Percentiles rank a stretch among this genome's conserved stretches.
Conservation (phyloP, 2,797 vertebrate genomes). For the Enteromius anoplus region DNA sequence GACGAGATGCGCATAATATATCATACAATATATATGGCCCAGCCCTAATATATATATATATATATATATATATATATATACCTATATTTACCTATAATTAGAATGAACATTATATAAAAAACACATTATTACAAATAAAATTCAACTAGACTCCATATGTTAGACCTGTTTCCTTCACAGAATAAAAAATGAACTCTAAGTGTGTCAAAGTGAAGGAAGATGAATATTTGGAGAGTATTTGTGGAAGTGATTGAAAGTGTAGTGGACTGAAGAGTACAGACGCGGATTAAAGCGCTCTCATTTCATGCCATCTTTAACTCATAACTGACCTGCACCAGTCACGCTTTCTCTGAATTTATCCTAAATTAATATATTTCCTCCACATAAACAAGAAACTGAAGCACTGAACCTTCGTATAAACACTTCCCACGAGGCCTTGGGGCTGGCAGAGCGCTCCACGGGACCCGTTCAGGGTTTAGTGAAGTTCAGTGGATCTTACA, state of each 20-base stretch:
- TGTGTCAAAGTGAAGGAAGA: neutral
- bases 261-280: neutral
- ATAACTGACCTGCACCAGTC: neutral
- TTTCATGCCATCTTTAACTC: slow-evolving; percentile 22
- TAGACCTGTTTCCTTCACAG: neutral
- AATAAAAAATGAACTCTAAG: neutral
- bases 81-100: neutral
- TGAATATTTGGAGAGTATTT: neutral
- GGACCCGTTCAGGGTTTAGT: slow-evolving; percentile 53
- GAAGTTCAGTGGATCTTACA: slow-evolving; percentile 43
- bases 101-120: neutral
- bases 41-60: too few species aligned
- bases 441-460: slow-evolving; percentile 51
- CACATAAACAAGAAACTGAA: neutral
- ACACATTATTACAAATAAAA: neutral
- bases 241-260: neutral
- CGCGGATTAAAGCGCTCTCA: neutral
- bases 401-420: slow-evolving; percentile 1
- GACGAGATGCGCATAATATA: too few species aligned
- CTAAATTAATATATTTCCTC: neutral
- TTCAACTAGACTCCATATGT: neutral
- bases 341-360: neutral
- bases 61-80: too few species aligned
- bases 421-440: neutral
- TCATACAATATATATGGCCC: too few species aligned